Evolutionary conservation across 2,888 invertebrate genomes (phyloP).

Genomic region (Sinhomidia bicolor): DNA sequence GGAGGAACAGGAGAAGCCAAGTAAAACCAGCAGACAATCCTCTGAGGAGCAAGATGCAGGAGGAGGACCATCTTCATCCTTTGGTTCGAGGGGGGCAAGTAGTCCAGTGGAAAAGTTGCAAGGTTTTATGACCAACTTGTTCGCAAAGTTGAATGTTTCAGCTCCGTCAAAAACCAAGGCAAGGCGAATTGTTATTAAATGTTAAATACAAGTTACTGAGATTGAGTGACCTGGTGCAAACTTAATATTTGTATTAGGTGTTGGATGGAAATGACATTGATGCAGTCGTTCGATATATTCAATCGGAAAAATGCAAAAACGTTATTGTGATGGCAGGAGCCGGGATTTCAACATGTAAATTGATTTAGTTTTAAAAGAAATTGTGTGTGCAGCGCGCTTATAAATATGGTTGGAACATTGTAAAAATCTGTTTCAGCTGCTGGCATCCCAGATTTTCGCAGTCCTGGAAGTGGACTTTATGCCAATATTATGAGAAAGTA

Average conservation of each 20-base stretch:
- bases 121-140: slow-evolving; percentile 72
- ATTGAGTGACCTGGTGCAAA: too few relatives aligned
- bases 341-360: slow-evolving; percentile 95
- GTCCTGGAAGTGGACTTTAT: slow-evolving; percentile 95
- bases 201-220: too few relatives aligned
- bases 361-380: too few relatives aligned
- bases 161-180: slow-evolving; percentile 69
- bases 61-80: slow-evolving; percentile 32
- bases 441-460: slow-evolving; percentile 98
- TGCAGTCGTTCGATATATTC: slow-evolving; percentile 90
- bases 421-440: slow-evolving; percentile 86
- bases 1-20: not conserved
- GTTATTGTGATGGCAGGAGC: slow-evolving; percentile 97
- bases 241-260: slow-evolving; percentile 82
- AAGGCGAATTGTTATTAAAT: not conserved
- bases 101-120: slow-evolving; percentile 68
- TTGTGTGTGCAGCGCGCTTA: too few relatives aligned
- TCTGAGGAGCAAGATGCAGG: slow-evolving; percentile 53
- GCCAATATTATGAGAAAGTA: slow-evolving; percentile 93
- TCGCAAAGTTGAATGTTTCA: slow-evolving; percentile 73
- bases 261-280: slow-evolving; percentile 88
- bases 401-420: not conserved
- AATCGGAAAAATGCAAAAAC: slow-evolving; percentile 89
- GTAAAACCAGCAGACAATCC: slow-evolving; percentile 35
- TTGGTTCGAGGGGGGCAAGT: slow-evolving; percentile 56